Evolutionary conservation across 30 jellyfish, hydroid and myxozoan genomes (phyloP), one percentile per base, ranked within the genome.

Genomic region (Cassiopea xamachana): DNA sequence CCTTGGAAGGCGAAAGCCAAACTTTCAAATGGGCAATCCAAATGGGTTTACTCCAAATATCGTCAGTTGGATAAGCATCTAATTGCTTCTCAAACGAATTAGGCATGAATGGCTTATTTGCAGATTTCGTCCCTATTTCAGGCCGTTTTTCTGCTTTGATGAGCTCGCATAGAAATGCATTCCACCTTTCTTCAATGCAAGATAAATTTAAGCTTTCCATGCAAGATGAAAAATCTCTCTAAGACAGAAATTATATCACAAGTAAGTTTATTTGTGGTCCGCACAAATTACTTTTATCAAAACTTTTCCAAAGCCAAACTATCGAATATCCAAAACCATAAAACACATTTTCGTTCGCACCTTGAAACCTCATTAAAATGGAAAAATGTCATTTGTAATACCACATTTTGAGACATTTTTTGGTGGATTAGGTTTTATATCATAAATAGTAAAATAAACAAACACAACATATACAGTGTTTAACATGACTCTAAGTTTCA

Each of bases 1-100:
- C 93, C 78, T 62, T 86, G 15, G 87, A 85, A n/a, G 93, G 86
- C 15, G 88, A 49, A 7, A 86, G 93, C 82, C 86, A 86, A 27
- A 47, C 46, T 1, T 86, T 64, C 44, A 86, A 59, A 1, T 74
- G 44, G 2, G 87, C 14, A 58, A 86, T 60, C 93, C 93, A 86
- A 16, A 86, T 55, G 39, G 86, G 85, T 39, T 45, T 70, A 17
- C 74, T 5, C 6, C 74, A 64, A 27, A 9, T 64, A 2, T 64
- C 43, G 39, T 17, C 43, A 27, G 2, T 27, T 5, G 19, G 6
- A 9, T 9, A 2, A 64, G 5, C 27, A 5, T 14, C 15, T 17
- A 14, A 13, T 4, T 64, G 43, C 2, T 64, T 64, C 43, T 13
- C 74, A 17, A 14, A 14, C 15, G 74, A 64, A 5, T 5, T 64